phyloP scores from a whole-genome alignment of 2,113 vertebrate species.

The Oncorhynchus nerka region DNA sequence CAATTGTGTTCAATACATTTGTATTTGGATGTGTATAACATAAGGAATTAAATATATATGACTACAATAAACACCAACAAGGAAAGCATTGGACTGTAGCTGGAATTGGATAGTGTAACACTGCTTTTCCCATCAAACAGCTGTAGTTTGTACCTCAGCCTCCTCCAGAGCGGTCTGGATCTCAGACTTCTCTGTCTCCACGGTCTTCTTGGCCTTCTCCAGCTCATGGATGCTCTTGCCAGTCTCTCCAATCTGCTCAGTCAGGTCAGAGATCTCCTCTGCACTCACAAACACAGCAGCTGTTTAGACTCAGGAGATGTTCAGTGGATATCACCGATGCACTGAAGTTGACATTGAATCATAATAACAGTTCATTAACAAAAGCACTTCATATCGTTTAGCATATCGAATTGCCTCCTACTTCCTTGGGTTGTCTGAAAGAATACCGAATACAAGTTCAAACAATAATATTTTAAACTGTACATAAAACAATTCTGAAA shows the following conservation, averaged over 20 bases:
- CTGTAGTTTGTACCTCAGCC: not conserved
- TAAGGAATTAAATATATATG: too few species aligned
- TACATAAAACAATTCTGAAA: not conserved
- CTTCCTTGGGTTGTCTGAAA: not conserved
- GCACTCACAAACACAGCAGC: not conserved
- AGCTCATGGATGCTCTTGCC: too few species aligned
- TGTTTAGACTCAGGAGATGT: not conserved
- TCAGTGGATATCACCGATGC: not conserved
- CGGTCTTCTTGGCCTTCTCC: not conserved
- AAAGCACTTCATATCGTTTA: not conserved
- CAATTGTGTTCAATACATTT: not conserved
- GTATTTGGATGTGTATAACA: not conserved
- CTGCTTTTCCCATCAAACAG: not conserved
- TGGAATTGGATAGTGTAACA: not conserved
- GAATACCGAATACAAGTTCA: not conserved
- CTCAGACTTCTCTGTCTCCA: constrained; percentile 9
- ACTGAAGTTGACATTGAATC: too few species aligned
- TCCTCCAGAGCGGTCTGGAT: constrained; percentile 5
- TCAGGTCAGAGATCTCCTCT: not conserved
- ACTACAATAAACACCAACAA: not conserved
- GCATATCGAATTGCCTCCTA: not conserved
- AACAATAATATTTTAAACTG: not conserved
- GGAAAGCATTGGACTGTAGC: not conserved
- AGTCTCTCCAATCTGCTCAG: too few species aligned
- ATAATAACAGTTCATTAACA: too few species aligned